Evolutionary conservation across 1,140 invertebrate genomes (phyloP).

Genomic region (Aethina tumida): DNA sequence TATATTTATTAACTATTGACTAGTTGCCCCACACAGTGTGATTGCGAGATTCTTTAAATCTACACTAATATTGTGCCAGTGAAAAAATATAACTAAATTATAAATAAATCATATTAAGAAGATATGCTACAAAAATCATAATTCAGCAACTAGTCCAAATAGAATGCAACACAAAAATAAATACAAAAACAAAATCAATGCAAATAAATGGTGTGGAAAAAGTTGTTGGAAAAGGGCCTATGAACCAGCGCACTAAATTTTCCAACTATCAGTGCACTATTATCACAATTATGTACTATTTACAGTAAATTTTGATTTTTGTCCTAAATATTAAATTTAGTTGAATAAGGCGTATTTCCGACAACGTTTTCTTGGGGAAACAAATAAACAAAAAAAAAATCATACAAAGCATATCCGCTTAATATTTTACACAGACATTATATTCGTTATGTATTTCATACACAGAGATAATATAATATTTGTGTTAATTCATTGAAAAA

Average conservation of each 20-base stretch:
- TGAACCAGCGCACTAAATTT: too few relatives aligned
- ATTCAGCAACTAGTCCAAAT: slow-evolving; percentile 31
- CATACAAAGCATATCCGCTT: slow-evolving; percentile 28
- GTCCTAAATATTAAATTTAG: too few relatives aligned
- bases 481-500: too few relatives aligned
- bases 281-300: too few relatives aligned
- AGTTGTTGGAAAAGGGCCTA: too few relatives aligned
- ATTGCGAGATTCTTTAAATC: slow-evolving; percentile 26
- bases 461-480: slow-evolving; percentile 11
- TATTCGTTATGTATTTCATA: slow-evolving; percentile 17
- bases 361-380: too few relatives aligned
- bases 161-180: slow-evolving; percentile 11
- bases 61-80: slow-evolving; percentile 28
- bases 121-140: slow-evolving; percentile 27
- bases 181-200: slow-evolving; percentile 5
- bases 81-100: slow-evolving; percentile 19
- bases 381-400: slow-evolving; percentile 10
- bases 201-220: too few relatives aligned
- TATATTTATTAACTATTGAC: slow-evolving; percentile 30
- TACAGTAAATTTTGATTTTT: too few relatives aligned
- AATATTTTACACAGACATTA: too few relatives aligned
- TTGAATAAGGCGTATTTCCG: too few relatives aligned
- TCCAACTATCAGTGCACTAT: too few relatives aligned
- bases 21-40: slow-evolving; percentile 37
- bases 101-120: slow-evolving; percentile 26